These are phyloP conservation scores for Pomatostomus ruficeps DNA, from an alignment of 2,113 vertebrate genomes.

Conservation along the genomic window DNA sequence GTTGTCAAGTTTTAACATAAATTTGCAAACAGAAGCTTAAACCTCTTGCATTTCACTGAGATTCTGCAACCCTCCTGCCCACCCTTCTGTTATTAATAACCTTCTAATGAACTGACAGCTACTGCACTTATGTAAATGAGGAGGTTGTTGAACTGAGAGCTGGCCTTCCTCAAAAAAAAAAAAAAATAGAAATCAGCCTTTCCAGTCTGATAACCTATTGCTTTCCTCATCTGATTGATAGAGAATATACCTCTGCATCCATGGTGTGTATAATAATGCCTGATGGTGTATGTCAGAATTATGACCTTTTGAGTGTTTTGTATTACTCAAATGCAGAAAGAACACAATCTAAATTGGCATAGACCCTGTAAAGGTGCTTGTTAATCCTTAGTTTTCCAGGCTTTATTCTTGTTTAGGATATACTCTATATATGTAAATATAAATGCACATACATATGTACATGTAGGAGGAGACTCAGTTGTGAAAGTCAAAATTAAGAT, in stretches of 20 bases:
- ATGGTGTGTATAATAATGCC: not conserved
- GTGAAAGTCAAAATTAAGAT: not conserved
- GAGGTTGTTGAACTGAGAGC: not conserved
- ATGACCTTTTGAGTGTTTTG: not conserved
- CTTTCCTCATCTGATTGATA: not conserved
- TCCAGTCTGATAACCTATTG: not conserved
- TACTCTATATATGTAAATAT: not conserved
- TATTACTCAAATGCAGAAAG: not conserved
- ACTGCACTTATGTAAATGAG: not conserved
- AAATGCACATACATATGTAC: not conserved
- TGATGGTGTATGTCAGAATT: not conserved
- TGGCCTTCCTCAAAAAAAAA: not conserved
- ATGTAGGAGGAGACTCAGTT: not conserved
- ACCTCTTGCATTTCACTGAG: not conserved
- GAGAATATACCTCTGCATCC: not conserved
- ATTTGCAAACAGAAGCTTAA: not conserved
- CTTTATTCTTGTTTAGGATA: not conserved
- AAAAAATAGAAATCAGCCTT: not conserved
- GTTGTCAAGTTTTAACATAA: not conserved
- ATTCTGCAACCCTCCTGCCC: not conserved
- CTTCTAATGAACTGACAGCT: not conserved
- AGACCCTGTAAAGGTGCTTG: not conserved
- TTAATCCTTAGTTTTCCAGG: not conserved
- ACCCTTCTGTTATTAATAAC: not conserved
- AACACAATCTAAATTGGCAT: not conserved